Conservation (phyloP, 1,140 invertebrate species). For the Leptinotarsa texana region DNA sequence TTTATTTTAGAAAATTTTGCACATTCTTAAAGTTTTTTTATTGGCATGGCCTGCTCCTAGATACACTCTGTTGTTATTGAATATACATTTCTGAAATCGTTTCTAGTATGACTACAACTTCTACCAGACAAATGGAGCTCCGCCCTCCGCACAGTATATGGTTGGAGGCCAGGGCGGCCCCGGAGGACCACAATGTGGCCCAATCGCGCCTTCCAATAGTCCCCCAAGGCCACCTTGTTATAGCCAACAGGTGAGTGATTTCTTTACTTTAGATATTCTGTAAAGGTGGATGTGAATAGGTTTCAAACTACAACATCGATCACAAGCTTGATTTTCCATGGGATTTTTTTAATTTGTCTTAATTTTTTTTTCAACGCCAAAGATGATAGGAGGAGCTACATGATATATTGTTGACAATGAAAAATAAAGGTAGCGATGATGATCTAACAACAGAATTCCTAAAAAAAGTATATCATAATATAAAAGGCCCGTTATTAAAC, state of each 20-base stretch:
- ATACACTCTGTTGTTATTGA: not conserved
- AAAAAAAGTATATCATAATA: no score
- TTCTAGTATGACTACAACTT: slow-evolving; percentile 53
- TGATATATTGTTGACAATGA: no score
- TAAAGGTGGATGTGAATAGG: no score
- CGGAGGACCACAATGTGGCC: slow-evolving; percentile 32
- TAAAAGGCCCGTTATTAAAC: no score
- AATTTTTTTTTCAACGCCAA: no score
- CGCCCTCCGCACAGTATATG: slow-evolving; percentile 43
- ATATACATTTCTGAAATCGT: not conserved
- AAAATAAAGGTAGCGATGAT: no score
- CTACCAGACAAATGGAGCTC: slow-evolving; percentile 46
- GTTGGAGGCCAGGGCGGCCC: slow-evolving; percentile 40
- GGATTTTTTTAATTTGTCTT: no score
- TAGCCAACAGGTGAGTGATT: slow-evolving; percentile 34
- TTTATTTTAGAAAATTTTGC: no score
- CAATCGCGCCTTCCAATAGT: slow-evolving; percentile 41
- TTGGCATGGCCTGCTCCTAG: slow-evolving; percentile 4
- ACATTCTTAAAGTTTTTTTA: not conserved
- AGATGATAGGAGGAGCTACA: no score
- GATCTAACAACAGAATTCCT: no score
- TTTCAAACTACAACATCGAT: no score
- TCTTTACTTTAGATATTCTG: not conserved
- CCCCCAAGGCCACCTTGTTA: slow-evolving; percentile 45
- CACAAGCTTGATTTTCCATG: no score